Conservation (phyloP, 1,140 invertebrate species). For the Onthophagus taurus region DNA sequence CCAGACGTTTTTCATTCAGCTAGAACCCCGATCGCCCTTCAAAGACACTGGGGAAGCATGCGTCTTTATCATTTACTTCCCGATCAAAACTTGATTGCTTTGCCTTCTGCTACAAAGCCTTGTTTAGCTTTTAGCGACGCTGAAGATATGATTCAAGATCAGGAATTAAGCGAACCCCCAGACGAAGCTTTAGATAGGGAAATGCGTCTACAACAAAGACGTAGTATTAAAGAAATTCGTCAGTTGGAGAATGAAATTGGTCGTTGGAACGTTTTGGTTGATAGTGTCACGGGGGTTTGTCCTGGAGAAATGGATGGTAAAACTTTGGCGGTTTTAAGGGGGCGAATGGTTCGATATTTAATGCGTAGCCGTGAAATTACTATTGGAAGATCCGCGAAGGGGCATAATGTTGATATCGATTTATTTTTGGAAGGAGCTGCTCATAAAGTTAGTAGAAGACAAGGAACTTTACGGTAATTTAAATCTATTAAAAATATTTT, state of each 20-base stretch:
- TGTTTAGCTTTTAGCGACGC: slow-evolving; percentile 84
- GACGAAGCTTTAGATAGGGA: slow-evolving; percentile 61
- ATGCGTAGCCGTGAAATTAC: slow-evolving; percentile 95
- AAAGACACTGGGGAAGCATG: slow-evolving; percentile 85
- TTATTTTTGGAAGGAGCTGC: slow-evolving; percentile 84
- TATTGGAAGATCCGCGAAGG: slow-evolving; percentile 80
- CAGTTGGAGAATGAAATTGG: slow-evolving; percentile 80
- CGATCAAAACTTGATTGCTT: slow-evolving; percentile 70
- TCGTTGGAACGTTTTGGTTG: slow-evolving; percentile 88
- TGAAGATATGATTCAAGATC: slow-evolving; percentile 81
- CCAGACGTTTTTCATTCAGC: slow-evolving; percentile 77
- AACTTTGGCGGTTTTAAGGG: slow-evolving; percentile 86
- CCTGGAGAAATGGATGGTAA: slow-evolving; percentile 81
- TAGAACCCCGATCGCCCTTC: slow-evolving; percentile 75
- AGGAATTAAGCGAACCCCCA: slow-evolving; percentile 66
- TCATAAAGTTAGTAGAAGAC: slow-evolving; percentile 73
- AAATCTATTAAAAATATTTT: slow-evolving; percentile 2
- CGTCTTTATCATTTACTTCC: slow-evolving; percentile 88
- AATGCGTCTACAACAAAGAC: slow-evolving; percentile 43
- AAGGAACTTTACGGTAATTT: slow-evolving; percentile 54
- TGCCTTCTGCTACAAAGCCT: slow-evolving; percentile 48
- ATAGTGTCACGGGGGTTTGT: slow-evolving; percentile 67
- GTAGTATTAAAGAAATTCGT: slow-evolving; percentile 74
- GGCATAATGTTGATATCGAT: slow-evolving; percentile 89
- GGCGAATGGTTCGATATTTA: slow-evolving; percentile 84